A percentile compares a stretch with the other conserved stretches of the same genome.
phyloP scores from a whole-genome alignment of 2,888 invertebrate species.

The Aspidiotus rigidus region DNA sequence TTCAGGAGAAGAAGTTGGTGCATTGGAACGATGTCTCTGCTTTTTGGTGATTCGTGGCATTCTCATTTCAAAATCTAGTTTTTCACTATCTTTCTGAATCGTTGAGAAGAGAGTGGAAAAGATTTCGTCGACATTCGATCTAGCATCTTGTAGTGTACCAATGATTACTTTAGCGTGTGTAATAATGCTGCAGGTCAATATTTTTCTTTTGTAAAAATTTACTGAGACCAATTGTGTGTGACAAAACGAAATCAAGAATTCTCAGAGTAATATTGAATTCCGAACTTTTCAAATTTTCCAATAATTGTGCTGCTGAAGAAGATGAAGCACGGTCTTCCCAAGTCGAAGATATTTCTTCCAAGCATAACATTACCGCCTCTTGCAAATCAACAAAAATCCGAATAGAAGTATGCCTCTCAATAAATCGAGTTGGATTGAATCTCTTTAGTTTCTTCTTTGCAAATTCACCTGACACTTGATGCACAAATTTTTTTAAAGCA shows the following conservation, averaged over 20 bases:
- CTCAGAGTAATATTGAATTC: background rate
- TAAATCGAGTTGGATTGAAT: background rate
- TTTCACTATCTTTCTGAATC: too few relatives aligned
- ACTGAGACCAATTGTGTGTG: background rate
- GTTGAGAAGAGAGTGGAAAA: too few relatives aligned
- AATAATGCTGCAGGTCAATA: too few relatives aligned
- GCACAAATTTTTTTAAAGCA: background rate
- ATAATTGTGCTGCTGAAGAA: background rate
- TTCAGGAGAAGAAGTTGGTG: too few relatives aligned
- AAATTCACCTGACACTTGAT: too few relatives aligned
- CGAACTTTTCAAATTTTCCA: background rate
- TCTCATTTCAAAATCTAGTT: too few relatives aligned
- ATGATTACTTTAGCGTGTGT: too few relatives aligned
- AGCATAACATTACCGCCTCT: background rate
- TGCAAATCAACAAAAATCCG: background rate
- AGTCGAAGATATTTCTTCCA: background rate
- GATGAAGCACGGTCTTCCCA: background rate
- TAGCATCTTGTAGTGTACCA: too few relatives aligned
- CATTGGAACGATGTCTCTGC: too few relatives aligned
- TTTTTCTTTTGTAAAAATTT: background rate
- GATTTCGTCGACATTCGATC: too few relatives aligned
- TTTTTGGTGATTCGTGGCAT: too few relatives aligned
- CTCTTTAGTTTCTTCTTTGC: background rate
- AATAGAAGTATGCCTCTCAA: background rate
- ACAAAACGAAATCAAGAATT: background rate